Base-by-base conservation (phyloP, 1,140 invertebrate genomes). In the Bradysia coprophila region DNA sequence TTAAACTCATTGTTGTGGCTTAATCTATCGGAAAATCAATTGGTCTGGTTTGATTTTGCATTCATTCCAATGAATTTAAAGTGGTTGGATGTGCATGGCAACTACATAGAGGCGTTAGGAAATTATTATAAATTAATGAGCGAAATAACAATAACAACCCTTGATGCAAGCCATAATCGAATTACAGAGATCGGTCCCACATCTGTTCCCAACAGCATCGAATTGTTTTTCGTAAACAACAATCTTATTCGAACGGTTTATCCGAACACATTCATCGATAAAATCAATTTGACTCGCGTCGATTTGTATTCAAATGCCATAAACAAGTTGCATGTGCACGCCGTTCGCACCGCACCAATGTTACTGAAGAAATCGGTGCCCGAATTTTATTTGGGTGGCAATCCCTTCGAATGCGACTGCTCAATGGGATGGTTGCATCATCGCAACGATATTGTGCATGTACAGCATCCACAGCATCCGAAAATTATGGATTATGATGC, bases 401-500 rank as follows among this genome's bases (percentile, higher is more conserved):
- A 90, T 65, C 83, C 85, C n/a, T 87, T 87, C 54, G 71, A 77
- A 45, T 89, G 85, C 59, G 83, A 90, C 57, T 85, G 82, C 53
- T 79, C 76, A 44, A 83, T 84, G 70, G 84, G 88, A 62, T 89
- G 85, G 85, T 65, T 90, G 45, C 79, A 87, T 49, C 63, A 81
- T 34, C 80, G 86, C 50, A 85, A 89, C 62, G 68, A 69, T 22
- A 53, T 78, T 44, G 65, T 69, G 43, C 19, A 38, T 20, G 18
- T 20, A 18, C 62, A 78, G 24, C 75, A 87, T 62, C n/a, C n/a
- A 18, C 62, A 78, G 24, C 85, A 87, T 62, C 85, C 84, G 1
- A 65, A 68, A 42, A 75, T 89, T 21, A 81, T 83, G 68, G 85
- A 90, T 55, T 67, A 88, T 46, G 76, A 78, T 44, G 79, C 78